These are phyloP conservation scores for Caenorhabditis briggsae DNA, from an alignment of 1,140 invertebrate species.

Conservation along the genomic window DNA sequence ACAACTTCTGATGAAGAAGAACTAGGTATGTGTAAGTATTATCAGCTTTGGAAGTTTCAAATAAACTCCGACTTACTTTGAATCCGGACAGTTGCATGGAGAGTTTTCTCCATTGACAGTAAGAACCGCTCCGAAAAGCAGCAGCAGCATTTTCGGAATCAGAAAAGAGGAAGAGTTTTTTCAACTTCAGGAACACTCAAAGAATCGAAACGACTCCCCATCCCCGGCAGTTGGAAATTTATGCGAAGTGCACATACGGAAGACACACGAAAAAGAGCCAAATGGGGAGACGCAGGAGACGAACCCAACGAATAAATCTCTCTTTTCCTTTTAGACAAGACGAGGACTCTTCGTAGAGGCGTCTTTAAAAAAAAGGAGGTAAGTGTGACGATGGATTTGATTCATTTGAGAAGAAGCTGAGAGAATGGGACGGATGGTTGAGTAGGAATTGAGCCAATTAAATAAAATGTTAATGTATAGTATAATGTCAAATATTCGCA, in stretches of 20 bases:
- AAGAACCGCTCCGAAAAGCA: not conserved
- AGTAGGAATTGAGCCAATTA: constrained; percentile 9
- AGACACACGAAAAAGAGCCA: not conserved
- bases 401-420: not conserved
- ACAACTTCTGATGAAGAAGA: no score
- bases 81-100: not conserved
- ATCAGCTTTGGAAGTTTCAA: no score
- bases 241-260: constrained; percentile 23
- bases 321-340: not conserved
- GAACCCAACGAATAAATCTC: constrained; percentile 11
- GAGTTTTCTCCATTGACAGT: not conserved
- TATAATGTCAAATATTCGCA: constrained; percentile 1
- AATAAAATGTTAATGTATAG: not conserved
- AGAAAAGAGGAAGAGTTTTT: not conserved
- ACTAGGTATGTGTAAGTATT: no score
- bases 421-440: not conserved
- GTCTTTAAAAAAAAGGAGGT: not conserved
- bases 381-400: not conserved
- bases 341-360: not conserved
- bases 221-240: not conserved
- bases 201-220: not conserved
- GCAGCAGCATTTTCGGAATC: not conserved
- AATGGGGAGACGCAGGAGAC: constrained; percentile 3
- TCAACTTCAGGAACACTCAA: not conserved
- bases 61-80: not conserved